Evolutionary conservation across 2,797 vertebrate genomes (phyloP), one percentile per base, ranked within the genome.

Genomic region (Mastacembelus armatus): DNA sequence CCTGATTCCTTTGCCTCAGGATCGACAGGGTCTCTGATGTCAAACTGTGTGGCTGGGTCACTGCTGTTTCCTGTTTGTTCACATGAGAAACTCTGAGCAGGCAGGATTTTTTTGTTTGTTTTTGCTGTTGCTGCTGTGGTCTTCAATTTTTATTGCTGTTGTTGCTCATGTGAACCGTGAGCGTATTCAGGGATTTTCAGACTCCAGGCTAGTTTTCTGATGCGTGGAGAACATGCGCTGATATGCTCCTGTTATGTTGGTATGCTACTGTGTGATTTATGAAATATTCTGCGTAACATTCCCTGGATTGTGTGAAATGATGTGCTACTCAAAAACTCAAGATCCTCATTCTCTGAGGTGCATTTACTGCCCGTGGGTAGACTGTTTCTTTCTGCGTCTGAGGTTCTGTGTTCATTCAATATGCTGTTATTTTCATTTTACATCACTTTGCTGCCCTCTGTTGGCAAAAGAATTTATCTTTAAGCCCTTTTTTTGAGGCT

Each of bases 101-200:
- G 49, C 52, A 10, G 54, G 44, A 52, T 7, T 19, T 5, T 33
- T 48, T 51, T 19, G 36, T 62, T 27, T 72, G 44, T 69, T 26
- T 30, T 44, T 24, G 45, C 75, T 38, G 54, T 64, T n/a, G n/a
- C n/a, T n/a, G n/a, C n/a, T n/a, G n/a, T n/a, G n/a, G 47, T 55
- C 44, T 7, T 49, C 72, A 15, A 54, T 49, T 67, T 61, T 62
- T 69, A 33, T 63, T 21, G 36, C 76, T 9, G 19, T 24, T 59
- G 54, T 71, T 73, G 76, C 86, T 89, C 80, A 80, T 85, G 71
- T 76, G 63, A 81, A 62, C 54, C 11, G 52, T 79, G 85, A 88
- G 87, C 74, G 10, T 48, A 79, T 91, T 93, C 93, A 92, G 92
- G 92, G 91, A 91, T 88, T 64, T 75, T 64, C 76, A 69, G 40